A percentile compares a stretch with the other conserved stretches of the same genome.
These are phyloP conservation scores for Myotis lucifugus DNA, from an alignment of 2,113 vertebrate species.

Conservation along the genomic window DNA sequence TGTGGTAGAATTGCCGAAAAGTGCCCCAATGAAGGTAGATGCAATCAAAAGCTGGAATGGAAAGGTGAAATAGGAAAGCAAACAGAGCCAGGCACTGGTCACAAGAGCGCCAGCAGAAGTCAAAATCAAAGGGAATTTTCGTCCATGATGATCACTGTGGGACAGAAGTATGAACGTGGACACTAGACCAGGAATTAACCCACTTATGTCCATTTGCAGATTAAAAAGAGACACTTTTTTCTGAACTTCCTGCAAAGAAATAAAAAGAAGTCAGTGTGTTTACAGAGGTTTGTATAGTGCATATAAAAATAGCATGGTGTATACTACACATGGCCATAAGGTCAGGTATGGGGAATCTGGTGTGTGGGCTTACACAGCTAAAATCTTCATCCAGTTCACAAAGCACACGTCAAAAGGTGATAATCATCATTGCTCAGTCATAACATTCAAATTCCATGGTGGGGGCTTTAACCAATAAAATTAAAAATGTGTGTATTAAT, in stretches of 20 bases:
- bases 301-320: not conserved
- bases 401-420: not conserved
- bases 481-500: not conserved
- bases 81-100: slow-evolving; percentile 82
- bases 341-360: not conserved
- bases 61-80: slow-evolving; percentile 89
- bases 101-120: slow-evolving; percentile 88
- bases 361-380: not conserved
- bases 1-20: slow-evolving; percentile 92
- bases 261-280: slow-evolving; percentile 60
- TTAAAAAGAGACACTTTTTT: slow-evolving; percentile 90
- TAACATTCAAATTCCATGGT: not conserved
- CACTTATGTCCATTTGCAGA: slow-evolving; percentile 89
- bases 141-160: slow-evolving; percentile 91
- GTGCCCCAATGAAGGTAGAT: slow-evolving; percentile 85
- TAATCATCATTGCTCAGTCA: not conserved
- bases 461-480: not conserved
- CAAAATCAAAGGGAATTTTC: slow-evolving; percentile 91
- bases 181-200: slow-evolving; percentile 89
- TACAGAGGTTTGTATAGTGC: not conserved
- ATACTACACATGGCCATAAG: not conserved
- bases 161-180: slow-evolving; percentile 93
- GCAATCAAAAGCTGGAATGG: slow-evolving; percentile 89
- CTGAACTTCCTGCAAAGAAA: slow-evolving; percentile 91
- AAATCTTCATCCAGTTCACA: not conserved